These are phyloP conservation scores for Otolemur crassicaudatus DNA, from an alignment of 2,797 vertebrate genomes.

Conservation along the genomic window DNA sequence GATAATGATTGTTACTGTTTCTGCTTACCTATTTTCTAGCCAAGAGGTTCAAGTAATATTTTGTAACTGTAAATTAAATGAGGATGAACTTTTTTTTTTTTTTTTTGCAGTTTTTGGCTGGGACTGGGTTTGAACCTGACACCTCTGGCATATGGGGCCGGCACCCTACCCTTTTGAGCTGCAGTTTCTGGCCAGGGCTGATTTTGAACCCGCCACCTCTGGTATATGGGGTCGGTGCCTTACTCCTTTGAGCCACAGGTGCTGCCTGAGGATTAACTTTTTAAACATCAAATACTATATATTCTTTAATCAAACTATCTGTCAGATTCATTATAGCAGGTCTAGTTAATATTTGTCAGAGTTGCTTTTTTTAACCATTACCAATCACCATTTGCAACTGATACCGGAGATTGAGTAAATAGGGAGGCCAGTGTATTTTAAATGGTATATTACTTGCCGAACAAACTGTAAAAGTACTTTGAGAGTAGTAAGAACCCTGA, in stretches of 20 bases:
- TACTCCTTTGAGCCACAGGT: too few species aligned
- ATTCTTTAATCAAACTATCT: background rate
- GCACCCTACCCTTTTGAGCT: too few species aligned
- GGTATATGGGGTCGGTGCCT: too few species aligned
- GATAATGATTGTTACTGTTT: slow-evolving; percentile 1
- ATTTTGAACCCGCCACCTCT: too few species aligned
- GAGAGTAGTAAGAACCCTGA: background rate
- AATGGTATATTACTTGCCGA: slow-evolving; percentile 1
- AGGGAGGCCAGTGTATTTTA: slow-evolving; percentile 10
- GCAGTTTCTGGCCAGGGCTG: too few species aligned
- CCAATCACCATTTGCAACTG: slow-evolving; percentile 8
- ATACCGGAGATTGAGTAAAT: background rate
- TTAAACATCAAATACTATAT: background rate
- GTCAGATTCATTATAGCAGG: background rate
- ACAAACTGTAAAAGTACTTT: background rate
- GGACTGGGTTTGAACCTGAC: too few species aligned
- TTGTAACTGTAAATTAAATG: background rate
- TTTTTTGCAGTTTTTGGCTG: too few species aligned
- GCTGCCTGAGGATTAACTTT: background rate
- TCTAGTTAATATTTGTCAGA: slow-evolving; percentile 59
- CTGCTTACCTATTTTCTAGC: background rate
- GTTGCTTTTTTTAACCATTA: slow-evolving; percentile 23
- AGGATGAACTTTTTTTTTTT: background rate
- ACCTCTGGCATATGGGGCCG: too few species aligned
- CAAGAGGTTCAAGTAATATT: background rate